Conservation (phyloP, 2,113 vertebrate genomes). For the Pelecanus crispus region DNA sequence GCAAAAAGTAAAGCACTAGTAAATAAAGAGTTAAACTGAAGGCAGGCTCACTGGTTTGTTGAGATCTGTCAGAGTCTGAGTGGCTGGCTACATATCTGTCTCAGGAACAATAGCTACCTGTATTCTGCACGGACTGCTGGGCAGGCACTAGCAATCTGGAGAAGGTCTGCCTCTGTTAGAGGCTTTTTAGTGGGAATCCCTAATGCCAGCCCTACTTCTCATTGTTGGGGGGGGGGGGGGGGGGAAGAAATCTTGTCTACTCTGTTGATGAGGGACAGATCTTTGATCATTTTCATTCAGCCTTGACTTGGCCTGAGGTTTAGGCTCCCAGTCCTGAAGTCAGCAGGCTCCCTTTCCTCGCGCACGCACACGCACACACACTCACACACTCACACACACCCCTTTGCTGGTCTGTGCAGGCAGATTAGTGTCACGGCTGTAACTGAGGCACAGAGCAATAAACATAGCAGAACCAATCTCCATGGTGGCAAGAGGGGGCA, state of each 20-base stretch:
- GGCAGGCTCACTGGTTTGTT: slow-evolving; percentile 78
- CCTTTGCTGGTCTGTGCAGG: slow-evolving; percentile 56
- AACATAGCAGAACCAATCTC: slow-evolving; percentile 69
- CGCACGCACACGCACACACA: neutral
- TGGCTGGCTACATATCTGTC: slow-evolving; percentile 83
- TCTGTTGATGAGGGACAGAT: slow-evolving; percentile 71
- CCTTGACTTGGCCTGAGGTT: slow-evolving; percentile 74
- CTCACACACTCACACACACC: neutral
- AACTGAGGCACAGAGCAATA: slow-evolving; percentile 68
- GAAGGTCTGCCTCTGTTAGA: slow-evolving; percentile 72
- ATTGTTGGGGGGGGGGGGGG: neutral
- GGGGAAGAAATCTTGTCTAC: slow-evolving; percentile 41
- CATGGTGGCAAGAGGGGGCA: slow-evolving; percentile 67
- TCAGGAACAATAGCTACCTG: slow-evolving; percentile 86
- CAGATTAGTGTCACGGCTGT: slow-evolving; percentile 73
- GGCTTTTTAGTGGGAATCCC: slow-evolving; percentile 72
- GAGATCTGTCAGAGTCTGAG: slow-evolving; percentile 82
- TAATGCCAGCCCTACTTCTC: slow-evolving; percentile 72
- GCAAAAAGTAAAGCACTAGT: slow-evolving; percentile 64
- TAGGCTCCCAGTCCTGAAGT: slow-evolving; percentile 70
- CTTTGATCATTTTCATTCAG: slow-evolving; percentile 78
- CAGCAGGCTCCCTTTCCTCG: slow-evolving; percentile 36
- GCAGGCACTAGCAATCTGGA: slow-evolving; percentile 72
- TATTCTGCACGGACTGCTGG: slow-evolving; percentile 77
- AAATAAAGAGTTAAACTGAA: slow-evolving; percentile 80